phyloP scores from a whole-genome alignment of 1,140 invertebrate species.

The Brachionus rotundiformis region DNA sequence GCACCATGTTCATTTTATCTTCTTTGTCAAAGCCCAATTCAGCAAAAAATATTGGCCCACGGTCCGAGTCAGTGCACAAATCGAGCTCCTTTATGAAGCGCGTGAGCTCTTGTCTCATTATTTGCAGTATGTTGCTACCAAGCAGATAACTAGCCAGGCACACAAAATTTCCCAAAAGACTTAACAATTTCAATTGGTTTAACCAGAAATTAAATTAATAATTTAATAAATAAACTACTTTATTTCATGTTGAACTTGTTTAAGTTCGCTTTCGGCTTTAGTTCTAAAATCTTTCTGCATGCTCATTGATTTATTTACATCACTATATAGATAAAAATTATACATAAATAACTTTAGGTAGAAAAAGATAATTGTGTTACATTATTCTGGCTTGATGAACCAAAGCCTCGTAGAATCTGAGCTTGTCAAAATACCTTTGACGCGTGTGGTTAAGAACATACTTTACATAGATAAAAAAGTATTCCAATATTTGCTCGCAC shows the following conservation, averaged over 20 bases:
- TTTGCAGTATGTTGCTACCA: neutral
- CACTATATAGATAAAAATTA: neutral
- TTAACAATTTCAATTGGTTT: neutral
- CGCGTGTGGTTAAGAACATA: constrained; percentile 42
- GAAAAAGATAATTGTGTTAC: too few relatives aligned
- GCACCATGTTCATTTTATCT: constrained; percentile 10
- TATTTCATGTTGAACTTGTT: constrained; percentile 9
- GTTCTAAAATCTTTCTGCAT: neutral
- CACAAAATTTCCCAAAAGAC: constrained; percentile 10
- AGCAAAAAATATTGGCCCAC: neutral
- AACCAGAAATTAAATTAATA: neutral
- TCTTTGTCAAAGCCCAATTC: constrained; percentile 24
- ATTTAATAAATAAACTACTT: neutral
- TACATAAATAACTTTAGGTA: too few relatives aligned
- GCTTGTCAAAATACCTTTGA: constrained; percentile 3
- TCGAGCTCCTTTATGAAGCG: neutral
- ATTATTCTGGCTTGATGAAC: neutral
- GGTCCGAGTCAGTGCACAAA: neutral
- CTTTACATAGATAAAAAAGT: constrained; percentile 45
- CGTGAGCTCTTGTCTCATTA: neutral
- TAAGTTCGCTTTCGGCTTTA: constrained; percentile 13
- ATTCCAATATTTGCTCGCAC: constrained; percentile 29
- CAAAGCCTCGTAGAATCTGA: constrained; percentile 45
- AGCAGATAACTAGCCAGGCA: neutral
- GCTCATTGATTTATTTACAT: constrained; percentile 32